Base-by-base conservation (phyloP, 1,140 invertebrate species). In the Polypedilum pembai region DNA sequence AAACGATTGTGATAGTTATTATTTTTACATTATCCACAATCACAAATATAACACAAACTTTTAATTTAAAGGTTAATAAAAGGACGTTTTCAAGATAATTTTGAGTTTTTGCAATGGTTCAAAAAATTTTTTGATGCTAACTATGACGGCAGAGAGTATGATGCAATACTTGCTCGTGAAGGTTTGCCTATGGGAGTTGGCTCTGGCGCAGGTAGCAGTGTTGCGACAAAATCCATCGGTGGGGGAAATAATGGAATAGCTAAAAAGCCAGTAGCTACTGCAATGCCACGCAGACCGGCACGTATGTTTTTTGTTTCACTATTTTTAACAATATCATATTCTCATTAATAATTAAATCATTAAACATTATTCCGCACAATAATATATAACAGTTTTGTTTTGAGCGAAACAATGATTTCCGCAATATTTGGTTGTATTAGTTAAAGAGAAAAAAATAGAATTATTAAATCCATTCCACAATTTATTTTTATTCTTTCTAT, bases 31-130 rank as follows among this genome's bases (percentile, higher is more conserved):
- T 33, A 33, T 33, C 24, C 24, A 33, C 24, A 33, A 33, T 33
- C 24, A 33, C 24, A 33, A 33, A 3, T 33, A 84, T 85, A 86
- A 83, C 86, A 93, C 91, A 93, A 92, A 85, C 91, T 93, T 83
- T 90, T 92, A 78, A 92, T 94, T 85, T 91, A 93, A 87, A 91
- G 86, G 86, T 87, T 94, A 85, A 93, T 96, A 79, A 97, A 97
- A 86, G 94, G 94, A 80, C 90, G 92, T 78, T 98, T 97, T 85
- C 93, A 95, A 89, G 96, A 98, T 87, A 98, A 98, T 86, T 98
- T 98, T 88, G 96, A 98, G 84, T 98, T 98, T 87, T 89, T 98
- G 77, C 96, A 98, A 87, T 98, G 96, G 96, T 98, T 99, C 87
- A 98, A 98, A 88, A 97, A 97, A 84, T 98, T 98, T 85, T 98